phyloP scores from a whole-genome alignment of 2,797 vertebrate species.

The Luscinia luscinia region DNA sequence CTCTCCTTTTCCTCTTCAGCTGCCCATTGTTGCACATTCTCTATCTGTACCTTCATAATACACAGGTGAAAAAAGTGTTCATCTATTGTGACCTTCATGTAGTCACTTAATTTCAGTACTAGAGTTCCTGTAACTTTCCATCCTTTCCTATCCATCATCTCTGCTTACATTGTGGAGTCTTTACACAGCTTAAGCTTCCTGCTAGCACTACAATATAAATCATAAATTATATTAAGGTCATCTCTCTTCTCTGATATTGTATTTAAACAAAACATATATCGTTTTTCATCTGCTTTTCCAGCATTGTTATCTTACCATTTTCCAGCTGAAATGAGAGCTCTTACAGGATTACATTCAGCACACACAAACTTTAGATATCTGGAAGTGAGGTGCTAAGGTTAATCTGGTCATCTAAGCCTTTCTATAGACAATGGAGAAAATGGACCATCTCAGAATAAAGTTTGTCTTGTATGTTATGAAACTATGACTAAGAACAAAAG shows the following conservation, averaged over 20 bases:
- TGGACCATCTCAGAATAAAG: not conserved
- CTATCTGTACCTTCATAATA: not conserved
- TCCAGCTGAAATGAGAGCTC: not conserved
- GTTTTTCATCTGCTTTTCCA: not conserved
- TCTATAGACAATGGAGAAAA: not conserved
- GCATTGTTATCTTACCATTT: not conserved
- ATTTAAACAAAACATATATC: not conserved
- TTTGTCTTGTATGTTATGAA: not conserved
- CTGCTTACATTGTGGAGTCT: not conserved
- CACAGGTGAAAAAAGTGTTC: not conserved
- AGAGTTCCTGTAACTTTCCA: not conserved
- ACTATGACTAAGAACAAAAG: not conserved
- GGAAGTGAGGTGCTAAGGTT: not conserved
- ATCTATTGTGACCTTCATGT: not conserved
- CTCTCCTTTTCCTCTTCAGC: not conserved
- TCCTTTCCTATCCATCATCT: not conserved
- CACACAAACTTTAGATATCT: not conserved
- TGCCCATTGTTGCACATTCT: not conserved
- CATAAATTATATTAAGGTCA: constrained; percentile 27
- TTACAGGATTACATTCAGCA: not conserved
- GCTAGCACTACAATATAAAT: constrained; percentile 2
- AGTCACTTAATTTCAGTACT: not conserved
- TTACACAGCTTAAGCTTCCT: constrained; percentile 9
- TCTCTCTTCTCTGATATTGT: not conserved
- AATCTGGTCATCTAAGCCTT: not conserved